phyloP scores from a whole-genome alignment of 2,113 vertebrate genomes.

The Zosterops hypoxanthus region DNA sequence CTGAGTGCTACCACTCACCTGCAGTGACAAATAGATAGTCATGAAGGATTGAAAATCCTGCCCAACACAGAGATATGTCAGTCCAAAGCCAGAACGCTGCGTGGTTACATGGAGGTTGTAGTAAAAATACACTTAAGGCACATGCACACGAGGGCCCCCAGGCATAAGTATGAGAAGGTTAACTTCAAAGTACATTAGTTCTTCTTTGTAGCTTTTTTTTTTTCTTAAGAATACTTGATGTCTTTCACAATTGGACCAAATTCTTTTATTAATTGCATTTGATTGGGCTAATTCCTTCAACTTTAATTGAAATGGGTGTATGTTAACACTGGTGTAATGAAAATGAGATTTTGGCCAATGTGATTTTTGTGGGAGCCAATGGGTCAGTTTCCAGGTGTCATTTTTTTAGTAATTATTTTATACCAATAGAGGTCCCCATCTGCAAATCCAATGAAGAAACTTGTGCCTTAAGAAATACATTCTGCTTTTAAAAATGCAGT shows the following conservation, averaged over 20 bases:
- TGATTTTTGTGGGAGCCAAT: not conserved
- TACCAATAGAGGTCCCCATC: conserved; percentile 82
- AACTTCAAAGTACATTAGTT: not conserved
- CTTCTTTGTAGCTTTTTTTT: not conserved
- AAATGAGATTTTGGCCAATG: not conserved
- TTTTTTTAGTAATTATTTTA: conserved; percentile 63
- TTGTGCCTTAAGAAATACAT: conserved; percentile 3
- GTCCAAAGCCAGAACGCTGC: conserved; percentile 42
- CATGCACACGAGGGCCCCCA: not conserved
- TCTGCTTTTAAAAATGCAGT: not conserved
- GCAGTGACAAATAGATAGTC: conserved; percentile 82
- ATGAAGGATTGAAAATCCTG: conserved; percentile 80
- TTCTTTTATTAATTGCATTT: not conserved
- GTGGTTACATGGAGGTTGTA: not conserved
- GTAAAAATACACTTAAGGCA: not conserved
- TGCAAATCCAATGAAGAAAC: conserved; percentile 74
- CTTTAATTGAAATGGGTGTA: not conserved
- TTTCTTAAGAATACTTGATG: not conserved
- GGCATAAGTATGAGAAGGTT: not conserved
- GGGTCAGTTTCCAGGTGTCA: not conserved
- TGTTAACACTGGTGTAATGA: not conserved
- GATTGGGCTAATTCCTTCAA: not conserved
- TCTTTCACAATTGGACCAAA: not conserved
- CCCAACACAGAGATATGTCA: conserved; percentile 72
- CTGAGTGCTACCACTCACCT: conserved; percentile 81